phyloP scores from a whole-genome alignment of 2,797 vertebrate genomes.

The Parauchenoglanis ngamensis region DNA sequence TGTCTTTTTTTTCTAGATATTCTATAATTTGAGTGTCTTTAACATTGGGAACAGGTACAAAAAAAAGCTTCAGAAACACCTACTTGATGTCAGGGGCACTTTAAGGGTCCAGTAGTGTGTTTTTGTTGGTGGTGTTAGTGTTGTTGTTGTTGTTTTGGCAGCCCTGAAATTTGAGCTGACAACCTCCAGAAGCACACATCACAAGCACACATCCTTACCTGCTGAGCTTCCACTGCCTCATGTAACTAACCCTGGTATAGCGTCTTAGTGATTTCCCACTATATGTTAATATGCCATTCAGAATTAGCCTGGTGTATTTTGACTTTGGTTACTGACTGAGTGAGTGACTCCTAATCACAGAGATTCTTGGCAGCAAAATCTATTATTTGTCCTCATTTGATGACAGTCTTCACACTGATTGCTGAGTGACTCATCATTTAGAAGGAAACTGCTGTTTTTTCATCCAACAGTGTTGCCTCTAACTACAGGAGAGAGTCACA shows the following conservation, averaged over 20 bases:
- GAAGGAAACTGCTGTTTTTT: conserved; percentile 52
- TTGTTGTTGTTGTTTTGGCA: not conserved
- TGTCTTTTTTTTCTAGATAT: not conserved
- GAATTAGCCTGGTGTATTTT: conserved; percentile 48
- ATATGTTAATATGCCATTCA: conserved; percentile 15
- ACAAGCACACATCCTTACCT: not conserved
- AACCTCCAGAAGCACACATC: no score
- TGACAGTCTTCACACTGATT: conserved; percentile 58
- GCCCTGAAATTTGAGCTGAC: not conserved
- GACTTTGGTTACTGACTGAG: conserved; percentile 37
- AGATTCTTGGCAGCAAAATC: conserved; percentile 49
- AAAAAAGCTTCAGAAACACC: not conserved
- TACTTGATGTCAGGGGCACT: not conserved
- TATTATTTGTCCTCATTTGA: conserved; percentile 63
- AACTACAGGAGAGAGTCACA: conserved; percentile 33
- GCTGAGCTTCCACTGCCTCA: not conserved
- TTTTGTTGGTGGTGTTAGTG: not conserved
- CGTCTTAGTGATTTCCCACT: not conserved
- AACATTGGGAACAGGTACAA: not conserved
- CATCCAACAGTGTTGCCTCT: conserved; percentile 31
- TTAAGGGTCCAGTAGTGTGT: not conserved
- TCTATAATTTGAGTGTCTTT: not conserved
- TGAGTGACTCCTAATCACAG: conserved; percentile 56
- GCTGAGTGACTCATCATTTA: conserved; percentile 60
- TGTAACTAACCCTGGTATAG: not conserved